These are phyloP conservation scores for Vespertilio murinus DNA, from an alignment of 2,797 vertebrate species.

Conservation along the genomic window DNA sequence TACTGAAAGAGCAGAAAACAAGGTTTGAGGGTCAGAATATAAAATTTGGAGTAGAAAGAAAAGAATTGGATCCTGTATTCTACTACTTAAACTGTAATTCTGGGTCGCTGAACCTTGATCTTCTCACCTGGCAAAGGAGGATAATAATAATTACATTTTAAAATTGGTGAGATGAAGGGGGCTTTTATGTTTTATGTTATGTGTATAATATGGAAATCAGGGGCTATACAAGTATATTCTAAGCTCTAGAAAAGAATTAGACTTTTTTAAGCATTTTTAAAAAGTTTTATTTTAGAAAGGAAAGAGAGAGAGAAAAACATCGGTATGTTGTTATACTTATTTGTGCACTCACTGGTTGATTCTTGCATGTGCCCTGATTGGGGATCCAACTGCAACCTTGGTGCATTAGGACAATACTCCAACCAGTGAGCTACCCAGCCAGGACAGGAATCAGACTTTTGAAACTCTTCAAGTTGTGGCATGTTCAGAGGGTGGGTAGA, in stretches of 20 bases:
- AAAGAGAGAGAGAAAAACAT: not conserved
- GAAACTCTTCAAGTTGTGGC: not conserved
- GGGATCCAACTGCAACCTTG: not conserved
- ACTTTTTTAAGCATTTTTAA: not conserved
- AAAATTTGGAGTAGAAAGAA: not conserved
- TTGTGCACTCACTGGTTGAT: not conserved
- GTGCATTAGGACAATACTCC: not conserved
- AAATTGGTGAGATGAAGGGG: not conserved
- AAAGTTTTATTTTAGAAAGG: not conserved
- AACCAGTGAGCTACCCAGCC: not conserved
- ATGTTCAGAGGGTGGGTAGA: not conserved
- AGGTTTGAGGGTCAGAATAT: not conserved
- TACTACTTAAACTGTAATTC: not conserved
- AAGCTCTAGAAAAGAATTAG: not conserved
- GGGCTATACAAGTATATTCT: not conserved
- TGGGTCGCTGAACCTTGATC: not conserved
- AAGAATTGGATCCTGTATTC: not conserved
- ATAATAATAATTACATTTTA: not conserved
- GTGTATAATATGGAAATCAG: not conserved
- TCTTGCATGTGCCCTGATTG: not conserved
- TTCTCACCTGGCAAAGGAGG: not conserved
- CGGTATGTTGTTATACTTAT: not conserved
- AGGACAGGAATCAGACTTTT: not conserved
- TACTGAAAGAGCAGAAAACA: not conserved
- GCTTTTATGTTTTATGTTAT: not conserved